Evolutionary conservation across 2,113 vertebrate genomes (phyloP), one percentile per base, ranked within the genome.

Genomic region (Cacatua alba): DNA sequence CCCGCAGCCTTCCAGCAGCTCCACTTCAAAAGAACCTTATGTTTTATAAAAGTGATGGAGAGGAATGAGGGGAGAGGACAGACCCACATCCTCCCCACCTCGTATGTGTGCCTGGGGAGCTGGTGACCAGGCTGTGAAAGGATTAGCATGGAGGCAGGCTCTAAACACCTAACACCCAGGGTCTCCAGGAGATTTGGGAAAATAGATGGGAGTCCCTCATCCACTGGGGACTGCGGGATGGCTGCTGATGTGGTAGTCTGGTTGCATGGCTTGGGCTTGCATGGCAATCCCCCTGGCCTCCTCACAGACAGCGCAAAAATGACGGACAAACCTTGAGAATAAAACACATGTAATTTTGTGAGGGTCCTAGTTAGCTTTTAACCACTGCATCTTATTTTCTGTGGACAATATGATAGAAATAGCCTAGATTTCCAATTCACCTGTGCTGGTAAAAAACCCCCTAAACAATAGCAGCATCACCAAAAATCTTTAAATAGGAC

Each of bases 51-150:
- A 35, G 3, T 1, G 2, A 48, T 17, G 10, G 49, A 82, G 26
- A 9, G 9, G 6, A 15, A 33, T 51, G 76, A 76, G 20, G 10
- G n/a, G 37, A 81, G 43, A 87, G 20, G 39, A 33, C 26, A 67
- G 70, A 43, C 11, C 29, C 1, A 3, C 1, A 5, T 26, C 37
- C 31, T 81, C 33, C 64, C 10, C 26, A 41, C 52, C 16, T 71
- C 9, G 0, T 41, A 19, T 2, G 1, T 0, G 0, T 13, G 24
- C 26, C 39, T 55, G 57, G n/a, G 49, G 35, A 69, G 75, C 48
- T 57, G 37, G 26, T 0, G 0, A 41, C 11, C 19, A 6, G 26
- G 5, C 11, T 2, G 2, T 28, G 63, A 74, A 69, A 3, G 2
- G 3, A 11, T 49, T 21, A 35, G 20, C 43, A 41, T 31, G 19